Percentiles rank a stretch among this genome's conserved stretches.
phyloP scores from a whole-genome alignment of 2,113 vertebrate genomes.

The Aspiorhynchus laticeps region DNA sequence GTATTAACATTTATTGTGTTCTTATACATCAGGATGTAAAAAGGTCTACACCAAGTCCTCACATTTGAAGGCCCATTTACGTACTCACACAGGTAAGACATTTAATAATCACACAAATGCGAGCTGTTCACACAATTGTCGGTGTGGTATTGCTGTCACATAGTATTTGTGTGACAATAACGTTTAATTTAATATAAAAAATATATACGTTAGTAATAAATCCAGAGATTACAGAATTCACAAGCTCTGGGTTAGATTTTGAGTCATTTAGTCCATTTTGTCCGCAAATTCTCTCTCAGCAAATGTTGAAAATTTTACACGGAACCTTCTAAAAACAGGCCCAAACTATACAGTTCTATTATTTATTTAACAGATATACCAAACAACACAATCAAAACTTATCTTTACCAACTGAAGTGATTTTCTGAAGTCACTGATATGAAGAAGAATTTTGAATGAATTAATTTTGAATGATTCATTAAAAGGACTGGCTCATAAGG shows the following conservation, averaged over 20 bases:
- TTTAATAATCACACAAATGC: slow-evolving; percentile 37
- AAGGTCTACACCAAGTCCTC: slow-evolving; percentile 99
- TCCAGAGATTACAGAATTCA: background rate
- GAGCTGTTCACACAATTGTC: background rate
- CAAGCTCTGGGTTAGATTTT: background rate
- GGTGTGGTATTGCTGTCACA: background rate
- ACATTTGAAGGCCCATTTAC: slow-evolving; percentile 95
- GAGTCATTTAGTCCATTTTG: background rate
- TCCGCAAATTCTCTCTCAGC: background rate
- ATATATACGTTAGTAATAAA: too few relatives aligned
- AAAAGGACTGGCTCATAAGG: background rate
- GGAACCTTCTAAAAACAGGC: background rate
- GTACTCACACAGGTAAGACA: slow-evolving; percentile 94
- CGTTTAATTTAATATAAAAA: too few relatives aligned
- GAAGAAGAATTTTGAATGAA: background rate
- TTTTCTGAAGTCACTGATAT: background rate
- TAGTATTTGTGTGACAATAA: too few relatives aligned
- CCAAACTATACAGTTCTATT: background rate
- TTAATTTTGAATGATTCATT: slow-evolving; percentile 3
- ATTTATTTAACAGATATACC: background rate
- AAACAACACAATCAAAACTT: background rate
- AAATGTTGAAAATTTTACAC: background rate
- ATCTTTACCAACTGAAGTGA: background rate
- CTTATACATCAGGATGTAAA: slow-evolving; percentile 83
- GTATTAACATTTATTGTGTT: slow-evolving; percentile 37